A percentile compares a stretch with the other conserved stretches of the same genome.
phyloP scores from a whole-genome alignment of 2,888 invertebrate species.

The Chydorus sphaericus region DNA sequence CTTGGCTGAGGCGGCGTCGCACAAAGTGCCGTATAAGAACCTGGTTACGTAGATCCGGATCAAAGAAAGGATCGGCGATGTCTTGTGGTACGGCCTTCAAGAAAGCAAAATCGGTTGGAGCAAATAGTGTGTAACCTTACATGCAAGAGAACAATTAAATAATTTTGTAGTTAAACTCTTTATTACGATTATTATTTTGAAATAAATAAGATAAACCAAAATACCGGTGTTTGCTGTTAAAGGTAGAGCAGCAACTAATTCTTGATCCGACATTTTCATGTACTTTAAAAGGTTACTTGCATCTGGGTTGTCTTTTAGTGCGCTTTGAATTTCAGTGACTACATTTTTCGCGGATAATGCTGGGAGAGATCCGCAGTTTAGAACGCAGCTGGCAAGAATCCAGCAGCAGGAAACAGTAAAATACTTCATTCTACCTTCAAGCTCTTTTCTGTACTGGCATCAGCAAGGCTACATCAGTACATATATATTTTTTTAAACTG shows the following conservation, averaged over 20 bases:
- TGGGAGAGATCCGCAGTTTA: too few relatives aligned
- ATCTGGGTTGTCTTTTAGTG: neutral
- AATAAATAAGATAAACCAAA: neutral
- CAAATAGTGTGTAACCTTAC: slow-evolving; percentile 18
- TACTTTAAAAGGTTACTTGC: neutral
- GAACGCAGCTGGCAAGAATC: too few relatives aligned
- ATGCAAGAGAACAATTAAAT: neutral
- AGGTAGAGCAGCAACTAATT: neutral
- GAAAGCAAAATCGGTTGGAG: slow-evolving; percentile 15
- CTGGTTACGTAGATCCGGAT: slow-evolving; percentile 29
- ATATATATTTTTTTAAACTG: too few relatives aligned
- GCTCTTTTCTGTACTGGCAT: too few relatives aligned
- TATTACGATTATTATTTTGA: neutral
- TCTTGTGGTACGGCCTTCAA: slow-evolving; percentile 14
- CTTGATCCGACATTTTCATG: neutral
- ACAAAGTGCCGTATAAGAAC: slow-evolving; percentile 46
- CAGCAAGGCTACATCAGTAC: too few relatives aligned
- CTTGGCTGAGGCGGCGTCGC: slow-evolving; percentile 42
- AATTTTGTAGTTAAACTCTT: too few relatives aligned
- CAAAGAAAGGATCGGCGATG: slow-evolving; percentile 17
- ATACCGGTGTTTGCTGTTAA: neutral
- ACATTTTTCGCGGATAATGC: too few relatives aligned
- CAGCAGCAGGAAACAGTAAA: too few relatives aligned
- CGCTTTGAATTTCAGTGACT: neutral
- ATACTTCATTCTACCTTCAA: too few relatives aligned